Evolutionary conservation across 2,797 vertebrate genomes (phyloP).

Genomic region (Gadopsis bispinosus): DNA sequence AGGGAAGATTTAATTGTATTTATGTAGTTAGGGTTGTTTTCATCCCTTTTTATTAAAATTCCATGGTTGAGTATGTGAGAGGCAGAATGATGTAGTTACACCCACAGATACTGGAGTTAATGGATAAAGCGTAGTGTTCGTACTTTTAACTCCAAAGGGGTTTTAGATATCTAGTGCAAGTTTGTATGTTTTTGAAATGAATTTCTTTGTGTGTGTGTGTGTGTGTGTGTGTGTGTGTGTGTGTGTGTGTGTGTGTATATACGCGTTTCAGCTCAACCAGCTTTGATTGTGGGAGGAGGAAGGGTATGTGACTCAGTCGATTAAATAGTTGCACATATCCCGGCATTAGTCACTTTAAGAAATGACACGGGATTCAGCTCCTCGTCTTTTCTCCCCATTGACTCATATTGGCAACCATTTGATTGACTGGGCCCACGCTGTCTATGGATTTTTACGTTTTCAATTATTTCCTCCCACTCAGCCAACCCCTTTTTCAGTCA

Average conservation of each 20-base stretch:
- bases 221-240: conserved; percentile 12
- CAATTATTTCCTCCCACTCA: conserved; percentile 23
- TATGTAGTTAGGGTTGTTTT: conserved; percentile 28
- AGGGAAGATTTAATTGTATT: background rate
- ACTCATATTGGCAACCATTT: conserved; percentile 45
- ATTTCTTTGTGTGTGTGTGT: conserved; percentile 15
- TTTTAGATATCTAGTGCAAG: conserved; percentile 8
- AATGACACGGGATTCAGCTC: conserved; percentile 45
- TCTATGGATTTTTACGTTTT: conserved; percentile 38
- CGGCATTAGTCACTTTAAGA: conserved; percentile 63
- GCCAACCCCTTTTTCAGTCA: conserved; percentile 21
- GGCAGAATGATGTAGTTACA: conserved; percentile 17
- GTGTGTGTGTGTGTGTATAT: conserved; percentile 29
- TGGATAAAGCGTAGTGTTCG: background rate
- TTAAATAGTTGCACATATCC: conserved; percentile 63
- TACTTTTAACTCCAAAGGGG: background rate
- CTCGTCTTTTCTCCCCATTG: conserved; percentile 40
- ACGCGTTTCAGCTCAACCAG: conserved; percentile 3
- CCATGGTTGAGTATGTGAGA: conserved; percentile 14
- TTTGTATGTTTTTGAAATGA: conserved; percentile 18
- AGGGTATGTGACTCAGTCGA: conserved; percentile 64
- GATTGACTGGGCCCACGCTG: conserved; percentile 46
- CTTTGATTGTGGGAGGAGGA: conserved; percentile 48
- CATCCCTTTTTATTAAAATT: conserved; percentile 21
- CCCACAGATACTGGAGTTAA: conserved; percentile 28